Conservation (phyloP, 2,113 vertebrate genomes). For the Centropus unirufus region DNA sequence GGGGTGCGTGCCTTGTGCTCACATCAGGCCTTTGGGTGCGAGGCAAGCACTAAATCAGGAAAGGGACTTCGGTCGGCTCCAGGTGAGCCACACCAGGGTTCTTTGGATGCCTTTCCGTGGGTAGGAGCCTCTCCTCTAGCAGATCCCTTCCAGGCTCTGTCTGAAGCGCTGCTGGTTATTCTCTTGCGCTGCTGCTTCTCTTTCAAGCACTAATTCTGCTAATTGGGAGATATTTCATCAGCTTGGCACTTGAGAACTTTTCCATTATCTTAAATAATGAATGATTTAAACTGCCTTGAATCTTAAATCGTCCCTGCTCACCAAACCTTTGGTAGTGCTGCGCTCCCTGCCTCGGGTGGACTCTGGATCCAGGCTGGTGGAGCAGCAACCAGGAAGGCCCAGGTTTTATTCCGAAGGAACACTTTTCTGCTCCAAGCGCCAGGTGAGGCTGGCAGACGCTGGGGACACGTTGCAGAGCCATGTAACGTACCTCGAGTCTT, state of each 20-base stretch:
- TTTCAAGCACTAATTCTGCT: constrained; percentile 63
- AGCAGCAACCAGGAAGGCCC: constrained; percentile 6
- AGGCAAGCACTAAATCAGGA: background rate
- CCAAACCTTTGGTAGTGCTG: constrained; percentile 23
- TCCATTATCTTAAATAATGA: constrained; percentile 70
- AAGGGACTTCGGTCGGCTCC: background rate
- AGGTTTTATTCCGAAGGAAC: constrained; percentile 7
- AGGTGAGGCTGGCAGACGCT: constrained; percentile 28
- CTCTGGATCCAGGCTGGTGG: constrained; percentile 36
- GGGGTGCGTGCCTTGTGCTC: background rate
- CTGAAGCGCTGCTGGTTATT: constrained; percentile 19
- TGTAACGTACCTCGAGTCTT: background rate
- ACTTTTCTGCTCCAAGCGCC: constrained; percentile 3
- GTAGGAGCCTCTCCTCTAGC: background rate
- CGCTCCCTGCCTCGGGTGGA: background rate
- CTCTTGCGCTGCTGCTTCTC: constrained; percentile 35
- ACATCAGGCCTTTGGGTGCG: background rate
- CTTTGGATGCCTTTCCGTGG: background rate
- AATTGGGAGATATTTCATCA: constrained; percentile 69
- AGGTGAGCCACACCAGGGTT: background rate
- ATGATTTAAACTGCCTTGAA: constrained; percentile 64
- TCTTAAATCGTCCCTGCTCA: constrained; percentile 52
- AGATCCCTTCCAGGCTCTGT: constrained; percentile 17
- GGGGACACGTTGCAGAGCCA: constrained; percentile 1
- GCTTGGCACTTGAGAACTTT: constrained; percentile 67